Conservation (phyloP, 1,140 invertebrate genomes). For the Dufourea novaeangliae region DNA sequence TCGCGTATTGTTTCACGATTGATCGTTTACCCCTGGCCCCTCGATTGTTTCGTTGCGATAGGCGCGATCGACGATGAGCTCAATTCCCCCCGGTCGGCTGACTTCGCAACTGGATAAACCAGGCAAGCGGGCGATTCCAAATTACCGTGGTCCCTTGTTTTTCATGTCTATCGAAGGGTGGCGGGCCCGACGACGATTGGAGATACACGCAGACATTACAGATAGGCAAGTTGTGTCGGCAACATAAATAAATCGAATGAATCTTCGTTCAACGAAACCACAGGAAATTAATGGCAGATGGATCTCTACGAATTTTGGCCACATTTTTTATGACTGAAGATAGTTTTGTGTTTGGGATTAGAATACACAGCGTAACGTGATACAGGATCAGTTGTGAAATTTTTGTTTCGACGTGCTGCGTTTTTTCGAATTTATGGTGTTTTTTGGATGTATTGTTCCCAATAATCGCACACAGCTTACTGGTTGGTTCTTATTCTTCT, state of each 20-base stretch:
- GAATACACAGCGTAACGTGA: too few relatives aligned
- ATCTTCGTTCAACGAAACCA: not conserved
- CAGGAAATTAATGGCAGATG: not conserved
- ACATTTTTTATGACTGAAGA: too few relatives aligned
- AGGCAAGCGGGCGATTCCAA: slow-evolving; percentile 25
- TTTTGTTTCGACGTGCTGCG: too few relatives aligned
- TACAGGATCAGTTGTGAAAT: too few relatives aligned
- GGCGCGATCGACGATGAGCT: slow-evolving; percentile 28
- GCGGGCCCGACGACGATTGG: not conserved
- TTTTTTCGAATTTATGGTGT: too few relatives aligned
- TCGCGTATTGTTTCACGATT: slow-evolving; percentile 58
- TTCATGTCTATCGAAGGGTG: slow-evolving; percentile 1
- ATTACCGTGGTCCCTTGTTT: slow-evolving; percentile 35
- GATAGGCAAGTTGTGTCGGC: not conserved
- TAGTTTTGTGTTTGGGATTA: too few relatives aligned
- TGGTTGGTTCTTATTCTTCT: too few relatives aligned
- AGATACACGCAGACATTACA: slow-evolving; percentile 26
- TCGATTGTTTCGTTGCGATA: slow-evolving; percentile 62
- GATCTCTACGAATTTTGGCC: too few relatives aligned
- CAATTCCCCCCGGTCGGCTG: not conserved
- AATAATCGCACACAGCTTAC: too few relatives aligned
- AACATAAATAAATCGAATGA: not conserved
- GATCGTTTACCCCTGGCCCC: slow-evolving; percentile 40
- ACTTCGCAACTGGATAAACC: slow-evolving; percentile 34
- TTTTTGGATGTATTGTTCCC: too few relatives aligned